Base-by-base conservation (phyloP, 2,113 vertebrate species). In the Sprattus sprattus region DNA sequence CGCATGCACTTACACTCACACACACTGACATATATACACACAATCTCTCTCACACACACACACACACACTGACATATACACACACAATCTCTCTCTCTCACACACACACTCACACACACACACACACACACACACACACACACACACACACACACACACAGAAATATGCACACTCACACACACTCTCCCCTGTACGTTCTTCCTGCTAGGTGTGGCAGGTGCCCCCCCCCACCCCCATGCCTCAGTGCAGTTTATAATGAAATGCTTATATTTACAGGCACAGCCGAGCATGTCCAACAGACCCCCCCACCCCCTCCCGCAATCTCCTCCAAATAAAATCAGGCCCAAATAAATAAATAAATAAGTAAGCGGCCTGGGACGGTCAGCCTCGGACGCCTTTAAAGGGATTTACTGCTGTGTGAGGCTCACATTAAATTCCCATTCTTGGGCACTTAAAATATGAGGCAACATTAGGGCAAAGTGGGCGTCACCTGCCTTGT, bases 201-300 rank as follows among this genome's bases (percentile, higher is more conserved):
- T 96, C 96, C 91, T 93, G 92, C 92, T 94, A 93, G 95, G 95
- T 94, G 90, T 87, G 28, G 67, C 67, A 75, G 39, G 28, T 75
- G 9, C 28, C 67, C 32, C 64, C 7, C 25, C 67, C 67, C 67
- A 6, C 64, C 28, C 97, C 92, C 96, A 98, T 97, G 97, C 97
- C 97, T 97, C 97, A 97, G 95, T 96, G 96, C 97, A 96, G 96
- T 95, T 95, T 96, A 96, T 97, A 99, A 99, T 97, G 97, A 98
- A 99, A 99, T 96, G 96, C 96, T 98, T 97, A 97, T 96, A 99
- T 98, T 97, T 98, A 98, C 96, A 97, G 96, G 97, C 96, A 96
- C 96, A 97, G 94, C 95, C 95, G 97, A 98, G 96, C 96, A 82
- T 97, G 97, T 97, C 97, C 97, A 95, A 96, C 96, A 97, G 96